Percentiles rank a stretch among this genome's conserved stretches.
Conservation (phyloP, 2,888 invertebrate genomes). For the Dasysyrphus tricinctus region DNA sequence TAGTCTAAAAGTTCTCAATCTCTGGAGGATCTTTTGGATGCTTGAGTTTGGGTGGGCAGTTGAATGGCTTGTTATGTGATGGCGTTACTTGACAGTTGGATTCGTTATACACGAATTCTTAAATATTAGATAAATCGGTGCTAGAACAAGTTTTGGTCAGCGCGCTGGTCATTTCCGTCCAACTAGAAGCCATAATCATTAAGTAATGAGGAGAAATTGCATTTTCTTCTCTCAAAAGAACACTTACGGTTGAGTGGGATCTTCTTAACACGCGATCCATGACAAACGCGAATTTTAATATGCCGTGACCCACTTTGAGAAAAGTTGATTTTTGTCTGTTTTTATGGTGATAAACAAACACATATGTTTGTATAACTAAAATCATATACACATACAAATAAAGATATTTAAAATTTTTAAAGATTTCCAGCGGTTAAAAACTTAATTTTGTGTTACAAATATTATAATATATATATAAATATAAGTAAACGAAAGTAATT, state of each 20-base stretch:
- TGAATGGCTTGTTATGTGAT: slow-evolving; percentile 7
- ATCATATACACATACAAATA: no score
- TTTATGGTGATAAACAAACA: background rate
- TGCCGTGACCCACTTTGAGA: slow-evolving; percentile 28
- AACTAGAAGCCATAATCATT: slow-evolving; percentile 42
- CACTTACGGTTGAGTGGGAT: slow-evolving; percentile 3
- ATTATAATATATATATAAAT: no score
- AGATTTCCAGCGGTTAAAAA: no score
- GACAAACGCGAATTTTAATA: slow-evolving; percentile 47
- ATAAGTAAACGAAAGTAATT: no score
- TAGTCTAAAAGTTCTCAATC: background rate
- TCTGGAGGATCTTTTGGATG: slow-evolving; percentile 13
- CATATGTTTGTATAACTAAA: no score
- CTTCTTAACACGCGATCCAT: slow-evolving; percentile 31
- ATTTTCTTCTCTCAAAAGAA: slow-evolving; percentile 6
- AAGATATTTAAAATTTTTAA: no score
- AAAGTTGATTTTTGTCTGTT: background rate
- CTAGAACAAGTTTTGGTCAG: slow-evolving; percentile 39
- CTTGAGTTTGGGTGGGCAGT: slow-evolving; percentile 14
- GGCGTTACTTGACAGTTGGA: slow-evolving; percentile 31
- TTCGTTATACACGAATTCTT: slow-evolving; percentile 28
- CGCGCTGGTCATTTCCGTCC: slow-evolving; percentile 18
- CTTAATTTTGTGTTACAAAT: no score
- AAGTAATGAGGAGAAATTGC: slow-evolving; percentile 54
- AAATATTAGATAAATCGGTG: slow-evolving; percentile 20